Conservation (phyloP, 2,888 invertebrate genomes). For the Melanostoma scalare region DNA sequence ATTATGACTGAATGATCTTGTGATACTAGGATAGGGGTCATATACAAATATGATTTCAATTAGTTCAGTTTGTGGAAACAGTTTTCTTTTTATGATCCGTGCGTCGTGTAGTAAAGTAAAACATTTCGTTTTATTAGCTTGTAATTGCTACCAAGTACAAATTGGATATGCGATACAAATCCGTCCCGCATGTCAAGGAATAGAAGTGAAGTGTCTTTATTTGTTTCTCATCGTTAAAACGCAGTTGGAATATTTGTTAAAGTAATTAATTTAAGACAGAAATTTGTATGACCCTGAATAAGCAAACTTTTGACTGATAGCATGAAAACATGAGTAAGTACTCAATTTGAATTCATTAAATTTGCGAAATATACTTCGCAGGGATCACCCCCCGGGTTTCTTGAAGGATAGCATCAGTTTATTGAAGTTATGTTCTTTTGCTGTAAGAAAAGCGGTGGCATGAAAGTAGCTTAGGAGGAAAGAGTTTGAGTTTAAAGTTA, state of each 20-base stretch:
- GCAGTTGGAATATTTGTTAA: not conserved
- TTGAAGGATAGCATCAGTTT: no score
- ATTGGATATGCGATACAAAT: conserved; percentile 60
- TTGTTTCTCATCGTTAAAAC: not conserved
- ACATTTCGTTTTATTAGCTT: conserved; percentile 57
- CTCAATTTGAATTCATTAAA: no score
- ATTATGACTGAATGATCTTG: conserved; percentile 53
- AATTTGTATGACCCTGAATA: no score
- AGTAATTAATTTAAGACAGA: no score
- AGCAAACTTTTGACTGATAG: no score
- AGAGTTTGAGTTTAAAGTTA: no score
- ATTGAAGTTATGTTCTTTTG: no score
- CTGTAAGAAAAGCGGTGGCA: no score
- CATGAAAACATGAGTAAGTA: no score
- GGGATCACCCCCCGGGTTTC: no score
- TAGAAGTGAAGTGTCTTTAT: not conserved
- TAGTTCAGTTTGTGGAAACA: conserved; percentile 27
- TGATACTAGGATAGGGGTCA: conserved; percentile 52
- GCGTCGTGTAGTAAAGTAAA: not conserved
- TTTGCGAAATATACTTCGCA: no score
- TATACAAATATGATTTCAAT: conserved; percentile 62
- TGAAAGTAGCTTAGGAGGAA: no score
- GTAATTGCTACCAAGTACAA: conserved; percentile 56
- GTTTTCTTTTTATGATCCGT: not conserved
- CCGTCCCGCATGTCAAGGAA: conserved; percentile 52